A percentile compares a stretch with the other conserved stretches of the same genome.
phyloP scores from a whole-genome alignment of 1,140 invertebrate genomes.

The Sipha flava region DNA sequence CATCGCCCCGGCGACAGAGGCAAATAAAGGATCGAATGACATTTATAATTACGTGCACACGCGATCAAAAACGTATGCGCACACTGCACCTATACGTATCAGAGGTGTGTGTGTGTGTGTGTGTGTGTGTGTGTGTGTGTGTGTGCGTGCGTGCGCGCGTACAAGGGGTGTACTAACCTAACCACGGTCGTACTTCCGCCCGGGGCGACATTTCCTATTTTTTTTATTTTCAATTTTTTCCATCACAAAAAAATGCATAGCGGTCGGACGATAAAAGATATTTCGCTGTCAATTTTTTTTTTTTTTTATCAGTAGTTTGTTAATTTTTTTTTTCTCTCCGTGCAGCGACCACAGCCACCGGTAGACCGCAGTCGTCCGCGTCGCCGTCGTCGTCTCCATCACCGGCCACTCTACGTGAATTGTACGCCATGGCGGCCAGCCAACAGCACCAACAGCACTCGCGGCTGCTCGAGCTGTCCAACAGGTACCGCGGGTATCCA shows the following conservation, averaged over 20 bases:
- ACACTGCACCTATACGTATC: neutral
- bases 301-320: neutral
- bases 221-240: neutral
- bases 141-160: neutral
- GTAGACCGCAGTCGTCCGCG: neutral
- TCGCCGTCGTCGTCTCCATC: slow-evolving; percentile 39
- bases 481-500: slow-evolving; percentile 65
- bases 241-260: too few species aligned
- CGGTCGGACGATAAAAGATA: too few species aligned
- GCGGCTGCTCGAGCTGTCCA: slow-evolving; percentile 68
- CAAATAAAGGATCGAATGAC: neutral
- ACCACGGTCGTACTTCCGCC: neutral
- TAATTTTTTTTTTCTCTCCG: neutral
- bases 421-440: slow-evolving; percentile 46
- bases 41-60: neutral
- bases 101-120: neutral
- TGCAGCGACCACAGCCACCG: neutral
- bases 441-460: slow-evolving; percentile 52
- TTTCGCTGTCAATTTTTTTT: neutral
- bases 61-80: neutral
- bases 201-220: neutral
- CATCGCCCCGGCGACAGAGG: neutral
- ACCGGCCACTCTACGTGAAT: slow-evolving; percentile 45
- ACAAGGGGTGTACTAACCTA: neutral
- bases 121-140: neutral